These are phyloP conservation scores for Actinopyga echinites DNA, from an alignment of 53 echinoderm and acorn worm species.

Conservation along the genomic window DNA sequence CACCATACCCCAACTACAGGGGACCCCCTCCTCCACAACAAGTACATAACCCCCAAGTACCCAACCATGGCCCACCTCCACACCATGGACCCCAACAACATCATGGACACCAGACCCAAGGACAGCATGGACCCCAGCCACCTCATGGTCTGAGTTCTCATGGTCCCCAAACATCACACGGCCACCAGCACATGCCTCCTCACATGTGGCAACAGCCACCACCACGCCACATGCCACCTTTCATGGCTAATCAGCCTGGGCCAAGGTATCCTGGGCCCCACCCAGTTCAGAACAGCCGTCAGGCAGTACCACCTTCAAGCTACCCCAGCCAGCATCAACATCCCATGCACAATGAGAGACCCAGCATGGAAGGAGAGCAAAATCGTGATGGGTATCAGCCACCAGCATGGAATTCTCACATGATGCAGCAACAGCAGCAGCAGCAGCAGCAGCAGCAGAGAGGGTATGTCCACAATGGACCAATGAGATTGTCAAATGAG, in stretches of 20 bases:
- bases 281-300: conserved; percentile 41
- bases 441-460: conserved; percentile 43
- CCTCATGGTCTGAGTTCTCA: conserved; percentile 37
- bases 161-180: conserved; percentile 21
- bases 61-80: conserved; percentile 50
- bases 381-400: background rate
- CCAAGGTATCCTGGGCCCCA: conserved; percentile 49
- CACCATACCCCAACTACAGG: conserved; percentile 25
- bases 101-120: conserved; percentile 40
- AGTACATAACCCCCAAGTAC: conserved; percentile 43
- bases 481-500: conserved; percentile 1
- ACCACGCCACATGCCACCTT: conserved; percentile 46
- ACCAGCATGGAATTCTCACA: conserved; percentile 1
- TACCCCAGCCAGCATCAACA: conserved; percentile 28
- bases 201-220: conserved; percentile 68
- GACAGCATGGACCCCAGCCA: background rate
- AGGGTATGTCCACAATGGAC: conserved; percentile 11
- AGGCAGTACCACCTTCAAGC: conserved; percentile 14
- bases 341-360: conserved; percentile 2
- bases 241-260: conserved; percentile 30
- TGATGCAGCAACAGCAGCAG: conserved; percentile 39
- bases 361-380: conserved; percentile 9
- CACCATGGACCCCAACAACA: conserved; percentile 50
- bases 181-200: conserved; percentile 38
- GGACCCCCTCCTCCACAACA: conserved; percentile 18